Conservation (phyloP, 2,888 invertebrate genomes). For the Oeneis ivallda region DNA sequence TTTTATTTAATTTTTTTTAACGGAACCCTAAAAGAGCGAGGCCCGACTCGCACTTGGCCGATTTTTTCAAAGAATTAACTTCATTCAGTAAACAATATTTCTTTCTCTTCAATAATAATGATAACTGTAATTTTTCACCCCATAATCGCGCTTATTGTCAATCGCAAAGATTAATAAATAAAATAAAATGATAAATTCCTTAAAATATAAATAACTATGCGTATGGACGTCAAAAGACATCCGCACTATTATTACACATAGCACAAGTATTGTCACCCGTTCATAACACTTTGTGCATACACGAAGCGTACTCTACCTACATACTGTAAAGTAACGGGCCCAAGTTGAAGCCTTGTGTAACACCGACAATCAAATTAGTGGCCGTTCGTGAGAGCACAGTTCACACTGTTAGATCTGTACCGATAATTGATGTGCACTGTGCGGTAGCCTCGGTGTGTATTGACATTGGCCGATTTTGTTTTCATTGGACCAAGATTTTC, state of each 20-base stretch:
- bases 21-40: no score
- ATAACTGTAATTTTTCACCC: no score
- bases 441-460: constrained; percentile 36
- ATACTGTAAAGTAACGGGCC: constrained; percentile 57
- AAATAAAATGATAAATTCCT: not conserved
- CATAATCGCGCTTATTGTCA: not conserved
- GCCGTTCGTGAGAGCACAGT: constrained; percentile 60
- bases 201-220: not conserved
- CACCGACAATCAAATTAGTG: constrained; percentile 70
- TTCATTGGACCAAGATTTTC: constrained; percentile 23
- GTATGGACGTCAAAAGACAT: not conserved
- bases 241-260: constrained; percentile 7
- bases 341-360: constrained; percentile 50
- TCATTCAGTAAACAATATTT: no score
- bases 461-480: constrained; percentile 41
- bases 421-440: constrained; percentile 55
- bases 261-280: constrained; percentile 26
- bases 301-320: constrained; percentile 23
- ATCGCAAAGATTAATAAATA: not conserved
- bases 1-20: no score
- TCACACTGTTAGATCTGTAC: constrained; percentile 57
- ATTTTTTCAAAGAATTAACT: no score
- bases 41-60: no score
- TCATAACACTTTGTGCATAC: constrained; percentile 29
- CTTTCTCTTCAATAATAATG: not conserved